Conservation (phyloP, 2,113 vertebrate genomes). For the Agapornis roseicollis region DNA sequence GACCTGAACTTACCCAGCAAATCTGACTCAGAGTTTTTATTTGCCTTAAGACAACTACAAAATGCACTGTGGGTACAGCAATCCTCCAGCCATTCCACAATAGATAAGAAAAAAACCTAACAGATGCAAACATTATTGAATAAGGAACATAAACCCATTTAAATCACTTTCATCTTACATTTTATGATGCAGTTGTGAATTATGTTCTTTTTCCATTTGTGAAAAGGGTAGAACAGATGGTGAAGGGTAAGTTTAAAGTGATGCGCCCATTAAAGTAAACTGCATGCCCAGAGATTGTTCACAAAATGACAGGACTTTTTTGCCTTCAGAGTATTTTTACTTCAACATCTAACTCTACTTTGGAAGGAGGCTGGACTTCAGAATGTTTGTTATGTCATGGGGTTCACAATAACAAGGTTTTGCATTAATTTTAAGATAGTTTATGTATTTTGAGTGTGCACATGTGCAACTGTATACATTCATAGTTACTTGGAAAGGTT, state of each 20-base stretch:
- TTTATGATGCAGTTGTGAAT: constrained; percentile 6
- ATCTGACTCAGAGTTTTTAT: background rate
- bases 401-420: background rate
- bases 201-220: background rate
- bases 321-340: background rate
- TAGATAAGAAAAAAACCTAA: background rate
- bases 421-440: background rate
- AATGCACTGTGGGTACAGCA: background rate
- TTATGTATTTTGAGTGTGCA: background rate
- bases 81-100: background rate
- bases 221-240: background rate
- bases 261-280: background rate
- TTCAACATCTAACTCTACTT: background rate
- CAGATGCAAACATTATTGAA: background rate
- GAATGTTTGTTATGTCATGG: background rate
- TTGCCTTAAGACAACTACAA: background rate
- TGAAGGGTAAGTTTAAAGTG: constrained; percentile 26
- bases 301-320: background rate
- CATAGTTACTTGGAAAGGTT: background rate
- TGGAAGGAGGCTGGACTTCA: background rate
- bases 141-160: constrained; percentile 6
- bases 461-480: no score
- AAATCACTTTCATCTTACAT: constrained; percentile 7
- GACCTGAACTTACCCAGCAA: background rate
- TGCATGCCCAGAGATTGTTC: background rate